Evolutionary conservation across 2,888 invertebrate species (phyloP), one percentile per base, ranked within the genome.

Genomic region (Eledona agricola): DNA sequence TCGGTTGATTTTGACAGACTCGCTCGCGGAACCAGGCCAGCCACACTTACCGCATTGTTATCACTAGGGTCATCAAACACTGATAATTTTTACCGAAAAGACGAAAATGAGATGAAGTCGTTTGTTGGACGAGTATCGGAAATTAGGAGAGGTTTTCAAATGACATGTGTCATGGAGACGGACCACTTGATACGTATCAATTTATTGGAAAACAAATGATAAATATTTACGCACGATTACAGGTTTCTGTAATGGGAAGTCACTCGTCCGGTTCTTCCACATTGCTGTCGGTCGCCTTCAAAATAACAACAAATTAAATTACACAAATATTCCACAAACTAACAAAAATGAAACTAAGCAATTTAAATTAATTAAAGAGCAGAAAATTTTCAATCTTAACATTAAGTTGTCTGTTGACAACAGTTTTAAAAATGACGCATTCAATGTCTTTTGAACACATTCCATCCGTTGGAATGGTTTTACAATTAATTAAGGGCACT

Each of bases 11-110:
- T 32, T 32, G 45, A 32, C 32, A 32, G 25, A 25, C 25, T 13
- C 15, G 29, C n/a, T n/a, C n/a, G n/a, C n/a, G n/a, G n/a, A n/a
- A 34, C 12, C 45, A 45, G 34, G 45, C 11, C 25, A 10, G 32
- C 42, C 45, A 45, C 20, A 34, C 26, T 45, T 45, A 45, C 25
- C 32, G 26, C 45, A 45, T 34, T 13, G n/a, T 26, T 34, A n/a
- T 10, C 32, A 32, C 45, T 34, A 43, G 17, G 9, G 16, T 32
- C 10, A 23, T 22, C 43, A 12, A 2, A 32, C 45, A 45, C 45
- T 34, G 34, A 19, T 17, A 45, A 34, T 45, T 45, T 45, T 45
- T 34, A 19, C 20, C 20, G 20, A 19, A 4, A 16, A 15, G 6
- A 10, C 19, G 7, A 19, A 2, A 19, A 34, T n/a, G 5, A 10